Base-by-base conservation (phyloP, 2,888 invertebrate species). In the Drosophila crucigera region DNA sequence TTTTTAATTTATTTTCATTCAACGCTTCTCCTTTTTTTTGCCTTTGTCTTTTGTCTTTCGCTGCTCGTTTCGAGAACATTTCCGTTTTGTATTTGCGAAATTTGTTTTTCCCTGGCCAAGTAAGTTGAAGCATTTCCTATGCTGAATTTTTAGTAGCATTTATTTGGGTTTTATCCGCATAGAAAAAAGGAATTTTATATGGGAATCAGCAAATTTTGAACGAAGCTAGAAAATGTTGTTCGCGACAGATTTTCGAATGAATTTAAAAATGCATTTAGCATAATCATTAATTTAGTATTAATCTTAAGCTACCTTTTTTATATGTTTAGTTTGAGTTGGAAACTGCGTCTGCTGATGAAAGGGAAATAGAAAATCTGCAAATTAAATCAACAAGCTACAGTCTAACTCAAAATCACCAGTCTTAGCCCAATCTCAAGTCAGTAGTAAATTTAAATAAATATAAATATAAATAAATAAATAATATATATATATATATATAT, bases 1-100 rank as follows among this genome's bases (percentile, higher is more conserved):
- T 80, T 88, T 88, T 88, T 83, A 84, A 88, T 88, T 88, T 87
- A 88, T 88, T 83, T 87, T 74, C 72, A 75, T 79, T 78, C 78
- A 41, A 41, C 53, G 56, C 61, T 62, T 53, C 52, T 61, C 55
- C 39, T 10, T 50, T 68, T 69, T 60, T 68, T 72, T 60, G 64
- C 47, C 47, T 73, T 75, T 61, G 68, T 72, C 68, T 78, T 76
- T 53, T 54, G 64, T 53, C 33, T 54, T 43, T 58, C 35, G 39
- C 28, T 14, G 11, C 35, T 66, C 52, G 50, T 16, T 31, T 52
- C 19, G 73, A 67, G 68, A 76, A 78, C 86, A 87, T 84, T 87
- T 87, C 86, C 88, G 88, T 84, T 85, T 84, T 73, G 77, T 84
- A 84, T 87, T 87, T 84, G 78, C 72, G 19, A 80, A 76, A 84